Evolutionary conservation across 2,888 invertebrate genomes (phyloP), one percentile per base, ranked within the genome.

Genomic region (Cataglyphis altisquamis): DNA sequence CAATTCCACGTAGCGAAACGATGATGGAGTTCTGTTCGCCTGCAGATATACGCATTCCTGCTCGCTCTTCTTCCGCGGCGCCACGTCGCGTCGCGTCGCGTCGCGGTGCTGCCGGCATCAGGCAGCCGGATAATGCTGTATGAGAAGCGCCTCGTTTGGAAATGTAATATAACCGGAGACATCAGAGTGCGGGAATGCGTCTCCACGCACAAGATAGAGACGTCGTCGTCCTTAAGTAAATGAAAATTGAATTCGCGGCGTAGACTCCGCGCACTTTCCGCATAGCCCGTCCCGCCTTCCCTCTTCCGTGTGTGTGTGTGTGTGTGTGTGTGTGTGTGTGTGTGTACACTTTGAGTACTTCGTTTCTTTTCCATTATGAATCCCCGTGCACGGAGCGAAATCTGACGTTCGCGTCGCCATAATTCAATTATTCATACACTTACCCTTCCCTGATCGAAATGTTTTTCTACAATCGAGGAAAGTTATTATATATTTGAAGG

Each of bases 151-250:
- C 85, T 78, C 74, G 78, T 73, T 72, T 80, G 62, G 36, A 85
- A 70, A 84, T 72, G 88, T 87, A 88, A 88, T 88, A 88, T 87
- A 87, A 84, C 85, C 66, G 32, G 88, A 84, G 87, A 87, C 87
- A 87, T 82, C 82, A 88, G 82, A 70, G 36, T 29, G 29, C 21
- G 45, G 60, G 78, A 80, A 80, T 80, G 78, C 45, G 21, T 8
- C 41, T 67, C 15, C n/a, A 57, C 29, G 57, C 21, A 41, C 70
- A 21, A 45, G 72, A 72, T 82, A 77, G 45, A 41, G 86, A 72
- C 64, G 48, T 36, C 57, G 15, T 66, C 36, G 18, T 60, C 18
- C 45, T 45, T 80, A 62, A 80, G 78, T 60, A 80, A 80, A 80
- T 80, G 78, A 80, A 80, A 80, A 80, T 80, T 72, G 72, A 80